Conservation (phyloP, 2,113 vertebrate species). For the Macrotus californicus region DNA sequence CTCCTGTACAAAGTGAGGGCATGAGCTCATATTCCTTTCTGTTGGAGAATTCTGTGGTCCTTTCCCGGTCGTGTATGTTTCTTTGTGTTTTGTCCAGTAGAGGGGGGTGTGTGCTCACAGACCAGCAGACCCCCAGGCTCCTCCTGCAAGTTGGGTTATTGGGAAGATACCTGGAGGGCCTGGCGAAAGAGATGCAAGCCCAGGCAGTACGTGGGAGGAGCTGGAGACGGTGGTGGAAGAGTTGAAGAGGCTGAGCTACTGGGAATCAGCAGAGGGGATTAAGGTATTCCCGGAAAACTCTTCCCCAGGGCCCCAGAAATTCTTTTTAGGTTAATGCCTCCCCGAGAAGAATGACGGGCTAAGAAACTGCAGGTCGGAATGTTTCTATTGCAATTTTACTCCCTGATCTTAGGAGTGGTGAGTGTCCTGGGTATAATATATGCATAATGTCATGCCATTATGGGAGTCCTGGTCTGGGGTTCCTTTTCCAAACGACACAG, state of each 20-base stretch:
- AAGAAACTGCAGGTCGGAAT: not conserved
- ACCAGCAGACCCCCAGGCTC: not conserved
- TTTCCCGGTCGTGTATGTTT: not conserved
- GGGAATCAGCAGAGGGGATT: not conserved
- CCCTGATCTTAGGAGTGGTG: not conserved
- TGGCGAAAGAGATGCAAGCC: not conserved
- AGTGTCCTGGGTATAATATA: not conserved
- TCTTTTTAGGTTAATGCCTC: not conserved
- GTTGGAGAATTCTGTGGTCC: not conserved
- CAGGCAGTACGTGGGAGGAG: rapidly evolving
- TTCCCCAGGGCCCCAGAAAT: not conserved
- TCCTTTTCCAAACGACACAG: not conserved
- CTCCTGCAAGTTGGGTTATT: not conserved
- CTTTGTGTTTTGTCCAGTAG: constrained; percentile 63
- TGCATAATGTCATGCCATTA: not conserved
- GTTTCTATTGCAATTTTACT: not conserved
- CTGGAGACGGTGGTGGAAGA: not conserved
- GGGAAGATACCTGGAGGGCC: not conserved
- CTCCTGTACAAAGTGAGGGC: not conserved
- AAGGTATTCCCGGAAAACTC: not conserved
- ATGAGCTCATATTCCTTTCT: not conserved
- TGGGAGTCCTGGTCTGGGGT: not conserved
- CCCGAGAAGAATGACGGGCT: not conserved
- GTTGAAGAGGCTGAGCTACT: not conserved
- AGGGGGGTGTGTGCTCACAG: constrained; percentile 55